Percentiles rank a stretch among this genome's conserved stretches.
phyloP scores from a whole-genome alignment of 2,113 vertebrate species.

The Sigmodon hispidus region DNA sequence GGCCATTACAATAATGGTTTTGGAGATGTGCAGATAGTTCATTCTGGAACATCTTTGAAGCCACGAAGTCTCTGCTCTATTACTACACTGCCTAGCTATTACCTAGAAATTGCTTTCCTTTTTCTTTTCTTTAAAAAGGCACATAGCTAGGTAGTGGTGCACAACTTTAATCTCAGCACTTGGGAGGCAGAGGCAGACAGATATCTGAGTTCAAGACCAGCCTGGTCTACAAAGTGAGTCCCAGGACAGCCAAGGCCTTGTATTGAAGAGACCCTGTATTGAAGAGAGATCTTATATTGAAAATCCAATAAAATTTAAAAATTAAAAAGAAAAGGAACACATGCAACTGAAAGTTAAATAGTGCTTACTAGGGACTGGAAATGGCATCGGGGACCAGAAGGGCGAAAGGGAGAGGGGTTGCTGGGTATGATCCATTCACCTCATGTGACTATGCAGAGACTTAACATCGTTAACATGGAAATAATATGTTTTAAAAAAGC shows the following conservation, averaged over 20 bases:
- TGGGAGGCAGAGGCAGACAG: not conserved
- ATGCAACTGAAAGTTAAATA: not conserved
- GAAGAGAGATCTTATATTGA: not conserved
- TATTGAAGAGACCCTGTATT: too few species aligned
- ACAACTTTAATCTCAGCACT: not conserved
- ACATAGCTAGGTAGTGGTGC: not conserved
- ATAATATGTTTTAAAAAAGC: too few species aligned
- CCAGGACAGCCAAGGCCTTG: not conserved
- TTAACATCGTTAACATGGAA: too few species aligned
- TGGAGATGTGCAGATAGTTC: not conserved
- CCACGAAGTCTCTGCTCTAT: not conserved
- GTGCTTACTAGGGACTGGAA: not conserved
- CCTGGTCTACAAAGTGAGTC: not conserved
- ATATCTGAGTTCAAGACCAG: not conserved
- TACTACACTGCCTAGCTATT: not conserved
- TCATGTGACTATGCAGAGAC: not conserved
- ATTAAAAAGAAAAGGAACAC: not conserved
- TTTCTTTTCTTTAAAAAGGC: not conserved
- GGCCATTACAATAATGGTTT: not conserved
- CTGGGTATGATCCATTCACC: not conserved
- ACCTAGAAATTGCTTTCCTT: not conserved
- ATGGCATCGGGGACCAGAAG: not conserved
- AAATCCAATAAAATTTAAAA: not conserved
- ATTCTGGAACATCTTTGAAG: not conserved
- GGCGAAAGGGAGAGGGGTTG: not conserved